Evolutionary conservation across 2,113 vertebrate species (phyloP).

Genomic region (Vombatus ursinus): DNA sequence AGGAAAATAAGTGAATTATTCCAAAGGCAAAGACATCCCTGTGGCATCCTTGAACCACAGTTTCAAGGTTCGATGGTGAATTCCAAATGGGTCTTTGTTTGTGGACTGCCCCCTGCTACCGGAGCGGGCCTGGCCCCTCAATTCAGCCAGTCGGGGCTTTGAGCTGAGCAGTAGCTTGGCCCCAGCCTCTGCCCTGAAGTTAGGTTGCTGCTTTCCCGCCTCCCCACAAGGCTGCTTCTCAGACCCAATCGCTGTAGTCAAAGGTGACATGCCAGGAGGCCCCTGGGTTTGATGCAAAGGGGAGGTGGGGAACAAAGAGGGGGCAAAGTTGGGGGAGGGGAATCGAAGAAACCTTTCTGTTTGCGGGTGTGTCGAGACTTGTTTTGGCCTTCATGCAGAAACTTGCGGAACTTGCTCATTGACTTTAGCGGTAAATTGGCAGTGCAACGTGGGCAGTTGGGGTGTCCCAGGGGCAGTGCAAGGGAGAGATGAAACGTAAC

Average conservation of each 20-base stretch:
- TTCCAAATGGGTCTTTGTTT: slow-evolving; percentile 1
- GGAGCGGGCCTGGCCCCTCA: neutral
- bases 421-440: neutral
- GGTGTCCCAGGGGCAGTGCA: neutral
- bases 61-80: slow-evolving; percentile 18
- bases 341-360: neutral
- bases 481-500: slow-evolving; percentile 15
- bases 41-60: slow-evolving; percentile 1
- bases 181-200: no score
- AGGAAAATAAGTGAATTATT: neutral
- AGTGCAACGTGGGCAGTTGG: neutral
- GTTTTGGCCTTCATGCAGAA: slow-evolving; percentile 15
- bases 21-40: neutral
- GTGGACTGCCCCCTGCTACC: neutral
- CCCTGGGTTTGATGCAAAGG: neutral
- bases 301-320: neutral
- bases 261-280: neutral
- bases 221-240: neutral
- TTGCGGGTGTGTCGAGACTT: neutral
- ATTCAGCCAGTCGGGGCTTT: neutral
- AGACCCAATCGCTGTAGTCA: neutral
- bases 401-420: slow-evolving; percentile 56
- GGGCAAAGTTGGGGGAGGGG: neutral
- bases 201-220: neutral
- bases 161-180: neutral